Conservation (phyloP, 64 coral and sea anemone species). For the Pachyseris speciosa region DNA sequence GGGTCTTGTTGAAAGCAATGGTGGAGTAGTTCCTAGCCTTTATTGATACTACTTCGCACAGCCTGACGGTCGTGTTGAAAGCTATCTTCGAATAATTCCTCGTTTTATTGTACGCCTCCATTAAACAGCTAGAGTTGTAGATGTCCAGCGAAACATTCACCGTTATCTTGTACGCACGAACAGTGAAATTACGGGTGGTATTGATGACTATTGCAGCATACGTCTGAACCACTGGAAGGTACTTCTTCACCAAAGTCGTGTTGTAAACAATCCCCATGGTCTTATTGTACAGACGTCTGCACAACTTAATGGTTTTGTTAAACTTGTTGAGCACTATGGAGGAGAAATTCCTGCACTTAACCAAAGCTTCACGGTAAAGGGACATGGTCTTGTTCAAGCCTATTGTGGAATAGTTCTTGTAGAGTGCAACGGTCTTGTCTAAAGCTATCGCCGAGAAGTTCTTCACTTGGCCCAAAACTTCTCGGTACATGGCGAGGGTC, state of each 20-base stretch:
- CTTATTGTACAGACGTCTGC: slow-evolving; percentile 34
- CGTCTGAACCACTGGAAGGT: slow-evolving; percentile 5
- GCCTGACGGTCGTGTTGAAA: slow-evolving; percentile 5
- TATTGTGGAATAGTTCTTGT: slow-evolving; percentile 15
- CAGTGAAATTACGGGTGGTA: slow-evolving; percentile 30
- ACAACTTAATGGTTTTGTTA: slow-evolving; percentile 54
- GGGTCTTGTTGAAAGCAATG: slow-evolving; percentile 61
- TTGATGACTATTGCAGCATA: not conserved
- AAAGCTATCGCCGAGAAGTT: slow-evolving; percentile 23
- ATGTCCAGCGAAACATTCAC: slow-evolving; percentile 10
- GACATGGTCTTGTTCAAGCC: slow-evolving; percentile 45
- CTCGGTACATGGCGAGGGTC: slow-evolving; percentile 6
- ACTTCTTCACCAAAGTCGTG: not conserved
- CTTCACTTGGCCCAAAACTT: not conserved
- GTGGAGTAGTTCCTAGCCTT: slow-evolving; percentile 21
- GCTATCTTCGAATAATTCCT: slow-evolving; percentile 26
- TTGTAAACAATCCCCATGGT: slow-evolving; percentile 1
- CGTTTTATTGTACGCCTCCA: slow-evolving; percentile 21
- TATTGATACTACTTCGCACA: slow-evolving; percentile 18
- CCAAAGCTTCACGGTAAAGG: slow-evolving; percentile 15
- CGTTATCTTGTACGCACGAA: not conserved
- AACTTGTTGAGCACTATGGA: slow-evolving; percentile 15
- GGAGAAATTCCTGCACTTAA: slow-evolving; percentile 7
- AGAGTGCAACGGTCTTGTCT: slow-evolving; percentile 54
- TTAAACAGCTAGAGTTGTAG: slow-evolving; percentile 52